Evolutionary conservation across 2,888 invertebrate genomes (phyloP), one percentile per base, ranked within the genome.

Genomic region (Spisula subtruncata): DNA sequence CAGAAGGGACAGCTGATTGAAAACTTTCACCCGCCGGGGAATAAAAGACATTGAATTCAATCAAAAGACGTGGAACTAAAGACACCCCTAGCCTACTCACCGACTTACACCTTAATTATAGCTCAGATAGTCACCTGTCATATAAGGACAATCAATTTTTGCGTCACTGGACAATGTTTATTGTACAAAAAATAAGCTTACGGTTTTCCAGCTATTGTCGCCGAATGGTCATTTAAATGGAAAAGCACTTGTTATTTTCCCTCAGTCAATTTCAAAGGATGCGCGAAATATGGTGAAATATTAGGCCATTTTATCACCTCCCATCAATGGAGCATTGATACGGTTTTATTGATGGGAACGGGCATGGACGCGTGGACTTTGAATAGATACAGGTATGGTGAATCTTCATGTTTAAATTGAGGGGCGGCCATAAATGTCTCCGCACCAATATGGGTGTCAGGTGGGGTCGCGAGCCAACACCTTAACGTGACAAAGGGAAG

Each of bases 281-380:
- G 92, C 56, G 86, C 85, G 82, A 81, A 60, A 71, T 83, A 84
- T 90, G 88, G 89, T 88, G 90, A 90, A 92, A 92, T 92, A 91
- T 92, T 92, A 91, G 90, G 92, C 89, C 90, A 92, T 92, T 91
- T 75, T 86, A 91, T 91, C 87, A 89, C 87, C 88, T 41, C 51
- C 54, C 60, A 29, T 89, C 88, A 90, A 91, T 89, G 85, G 56
- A 88, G 83, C 88, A 91, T 88, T 92, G 88, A 92, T 92, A 91
- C 85, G 79, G 89, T 82, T 88, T 87, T 89, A 90, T 88, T 84
- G 85, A 83, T 41, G 86, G 41, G 86, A 54, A 89, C 81, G 88
- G 87, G 75, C 0, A 83, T 85, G 48, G 90, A 85, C 92, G 89
- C 90, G 92, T 92, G 92, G 81, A 88, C 86, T 60, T 51, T 85